These are phyloP conservation scores for Rhopilema esculentum DNA, from an alignment of 30 jellyfish, hydroid and myxozoan genomes.

Conservation along the genomic window DNA sequence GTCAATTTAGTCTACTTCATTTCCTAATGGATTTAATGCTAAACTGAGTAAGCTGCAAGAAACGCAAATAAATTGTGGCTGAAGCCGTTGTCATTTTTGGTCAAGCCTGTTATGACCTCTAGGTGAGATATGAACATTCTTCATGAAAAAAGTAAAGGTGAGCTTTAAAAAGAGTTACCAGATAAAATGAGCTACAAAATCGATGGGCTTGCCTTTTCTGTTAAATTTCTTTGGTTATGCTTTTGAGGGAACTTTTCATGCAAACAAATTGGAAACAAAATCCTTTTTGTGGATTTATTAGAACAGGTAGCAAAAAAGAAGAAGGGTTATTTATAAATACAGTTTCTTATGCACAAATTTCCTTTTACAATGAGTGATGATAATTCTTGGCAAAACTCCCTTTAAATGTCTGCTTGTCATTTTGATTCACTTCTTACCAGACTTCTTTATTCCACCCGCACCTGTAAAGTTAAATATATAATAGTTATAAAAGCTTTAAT, in stretches of 20 bases:
- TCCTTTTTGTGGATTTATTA: neutral
- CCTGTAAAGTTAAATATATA: constrained; percentile 42
- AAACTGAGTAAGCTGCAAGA: too few species aligned
- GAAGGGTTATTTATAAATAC: neutral
- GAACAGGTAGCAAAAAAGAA: neutral
- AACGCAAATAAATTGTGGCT: too few species aligned
- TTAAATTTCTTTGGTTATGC: too few species aligned
- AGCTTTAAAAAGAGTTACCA: too few species aligned
- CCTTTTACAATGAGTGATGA: constrained; percentile 7
- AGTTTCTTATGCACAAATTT: neutral
- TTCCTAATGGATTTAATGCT: too few species aligned
- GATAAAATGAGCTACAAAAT: too few species aligned
- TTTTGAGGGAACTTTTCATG: neutral
- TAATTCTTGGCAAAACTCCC: neutral
- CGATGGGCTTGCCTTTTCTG: too few species aligned
- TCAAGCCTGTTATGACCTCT: too few species aligned
- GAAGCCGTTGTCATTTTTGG: too few species aligned
- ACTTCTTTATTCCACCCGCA: constrained; percentile 86
- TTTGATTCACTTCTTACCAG: constrained; percentile 76
- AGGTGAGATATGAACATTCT: too few species aligned
- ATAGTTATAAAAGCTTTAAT: neutral
- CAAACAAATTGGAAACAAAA: neutral
- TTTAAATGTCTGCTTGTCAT: neutral
- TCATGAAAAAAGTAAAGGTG: too few species aligned
- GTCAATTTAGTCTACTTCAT: too few species aligned